Base-by-base conservation (phyloP, 2,113 vertebrate species). In the Natator depressus region DNA sequence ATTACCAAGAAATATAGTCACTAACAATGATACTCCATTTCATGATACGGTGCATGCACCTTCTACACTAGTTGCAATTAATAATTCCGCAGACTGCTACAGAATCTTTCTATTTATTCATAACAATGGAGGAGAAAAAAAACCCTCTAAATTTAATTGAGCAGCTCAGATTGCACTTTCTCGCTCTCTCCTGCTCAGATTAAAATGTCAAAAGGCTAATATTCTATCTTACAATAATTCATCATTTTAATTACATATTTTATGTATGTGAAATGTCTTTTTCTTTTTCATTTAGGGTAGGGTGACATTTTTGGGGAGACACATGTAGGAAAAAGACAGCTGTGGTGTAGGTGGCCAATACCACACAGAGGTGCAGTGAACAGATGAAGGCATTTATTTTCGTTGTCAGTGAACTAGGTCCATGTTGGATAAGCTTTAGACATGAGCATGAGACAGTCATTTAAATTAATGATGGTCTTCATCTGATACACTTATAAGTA, bases 1-100 rank as follows among this genome's bases (percentile, higher is more conserved):
- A 99, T 99, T 99, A 99, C 99, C 98, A 98, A 99, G 99, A 99
- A 99, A 99, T 99, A 99, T 99, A 99, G 98, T 99, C 97, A 98
- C 98, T 98, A 98, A 99, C 98, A 98, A 99, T 99, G 98, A 99
- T 98, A 98, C 98, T 99, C 98, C 98, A 98, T 99, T 98, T 98
- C 98, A 98, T 98, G 98, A 98, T 98, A 98, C 97, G 97, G 98
- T 98, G 98, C 98, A 98, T 98, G 98, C 96, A 98, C 98, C 98
- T 98, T 98, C 98, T 97, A 98, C 98, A 98, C 98, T 98, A 98
- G 97, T 98, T 98, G 98, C 98, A 99, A 98, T 99, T 99, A 98
- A 99, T 99, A 99, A 98, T 98, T 98, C 98, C 94, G 91, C 98
- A 94, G 98, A 98, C 98, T 98, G 98, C 97, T 98, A 98, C 97